Evolutionary conservation across 2,888 invertebrate genomes (phyloP).

Genomic region (Drosophila nr. perissopoda): DNA sequence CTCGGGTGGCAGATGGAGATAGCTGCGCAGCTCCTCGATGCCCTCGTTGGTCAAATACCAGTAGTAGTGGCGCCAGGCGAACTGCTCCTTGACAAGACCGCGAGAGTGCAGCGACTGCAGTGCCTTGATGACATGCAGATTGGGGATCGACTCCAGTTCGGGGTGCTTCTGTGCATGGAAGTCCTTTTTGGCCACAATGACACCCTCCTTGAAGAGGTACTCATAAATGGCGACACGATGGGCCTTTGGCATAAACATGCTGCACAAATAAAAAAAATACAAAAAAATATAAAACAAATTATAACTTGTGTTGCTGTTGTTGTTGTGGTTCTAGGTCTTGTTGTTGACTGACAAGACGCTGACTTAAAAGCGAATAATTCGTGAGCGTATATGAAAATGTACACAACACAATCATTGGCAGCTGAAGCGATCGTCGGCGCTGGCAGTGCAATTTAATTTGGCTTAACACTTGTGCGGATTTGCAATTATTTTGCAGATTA

Average conservation of each 20-base stretch:
- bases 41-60: slow-evolving; percentile 99
- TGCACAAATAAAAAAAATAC: slow-evolving; percentile 85
- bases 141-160: slow-evolving; percentile 96
- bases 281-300: slow-evolving; percentile 41
- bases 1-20: slow-evolving; percentile 98
- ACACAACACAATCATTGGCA: slow-evolving; percentile 34
- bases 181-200: slow-evolving; percentile 99
- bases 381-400: slow-evolving; percentile 41
- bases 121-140: slow-evolving; percentile 99
- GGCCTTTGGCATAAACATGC: slow-evolving; percentile 99
- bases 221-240: slow-evolving; percentile 98
- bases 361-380: slow-evolving; percentile 30
- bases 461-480: slow-evolving; percentile 55
- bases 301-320: slow-evolving; percentile 35
- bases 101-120: slow-evolving; percentile 98
- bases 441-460: slow-evolving; percentile 22
- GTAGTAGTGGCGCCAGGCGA: slow-evolving; percentile 99
- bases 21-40: slow-evolving; percentile 97
- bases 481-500: slow-evolving; percentile 76
- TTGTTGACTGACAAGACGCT: slow-evolving; percentile 35
- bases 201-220: slow-evolving; percentile 99
- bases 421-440: slow-evolving; percentile 14
- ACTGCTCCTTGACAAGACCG: slow-evolving; percentile 99
- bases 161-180: slow-evolving; percentile 99
- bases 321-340: slow-evolving; percentile 42